These are phyloP conservation scores for Macaria notata DNA, from an alignment of 2,888 invertebrate species.

Conservation along the genomic window DNA sequence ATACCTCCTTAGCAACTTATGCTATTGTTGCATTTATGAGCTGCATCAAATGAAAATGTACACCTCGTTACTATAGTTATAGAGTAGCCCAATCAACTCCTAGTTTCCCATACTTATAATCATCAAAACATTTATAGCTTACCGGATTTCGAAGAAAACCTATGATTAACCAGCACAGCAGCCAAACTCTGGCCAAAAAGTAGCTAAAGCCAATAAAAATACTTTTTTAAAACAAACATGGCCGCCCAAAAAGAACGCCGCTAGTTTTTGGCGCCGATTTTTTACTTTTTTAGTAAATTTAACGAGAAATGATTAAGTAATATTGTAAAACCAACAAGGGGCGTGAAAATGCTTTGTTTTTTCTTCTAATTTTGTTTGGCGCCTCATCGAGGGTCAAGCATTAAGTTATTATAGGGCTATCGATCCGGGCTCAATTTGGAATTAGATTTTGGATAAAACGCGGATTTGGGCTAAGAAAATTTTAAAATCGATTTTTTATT, in stretches of 20 bases:
- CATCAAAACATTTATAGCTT: constrained; percentile 18
- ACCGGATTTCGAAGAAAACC: constrained; percentile 41
- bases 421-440: constrained; percentile 11
- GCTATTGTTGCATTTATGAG: no score
- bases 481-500: no score
- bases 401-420: constrained; percentile 32
- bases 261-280: constrained; percentile 60
- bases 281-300: constrained; percentile 46
- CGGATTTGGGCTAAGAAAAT: no score
- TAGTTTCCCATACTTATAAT: not conserved
- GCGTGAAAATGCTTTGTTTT: constrained; percentile 59
- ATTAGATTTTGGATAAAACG: not conserved
- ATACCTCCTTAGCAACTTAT: no score
- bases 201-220: constrained; percentile 52
- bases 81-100: no score
- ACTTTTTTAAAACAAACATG: constrained; percentile 43
- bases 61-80: no score
- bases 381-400: constrained; percentile 34
- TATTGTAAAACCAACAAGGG: constrained; percentile 75
- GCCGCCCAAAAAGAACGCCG: constrained; percentile 43
- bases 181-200: constrained; percentile 42
- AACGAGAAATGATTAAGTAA: constrained; percentile 62
- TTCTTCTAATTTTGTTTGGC: constrained; percentile 41
- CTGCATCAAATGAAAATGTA: no score
- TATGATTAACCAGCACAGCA: constrained; percentile 46